Evolutionary conservation across 2,113 vertebrate species (phyloP), one percentile per base, ranked within the genome.

Genomic region (Opisthocomus hoazin): DNA sequence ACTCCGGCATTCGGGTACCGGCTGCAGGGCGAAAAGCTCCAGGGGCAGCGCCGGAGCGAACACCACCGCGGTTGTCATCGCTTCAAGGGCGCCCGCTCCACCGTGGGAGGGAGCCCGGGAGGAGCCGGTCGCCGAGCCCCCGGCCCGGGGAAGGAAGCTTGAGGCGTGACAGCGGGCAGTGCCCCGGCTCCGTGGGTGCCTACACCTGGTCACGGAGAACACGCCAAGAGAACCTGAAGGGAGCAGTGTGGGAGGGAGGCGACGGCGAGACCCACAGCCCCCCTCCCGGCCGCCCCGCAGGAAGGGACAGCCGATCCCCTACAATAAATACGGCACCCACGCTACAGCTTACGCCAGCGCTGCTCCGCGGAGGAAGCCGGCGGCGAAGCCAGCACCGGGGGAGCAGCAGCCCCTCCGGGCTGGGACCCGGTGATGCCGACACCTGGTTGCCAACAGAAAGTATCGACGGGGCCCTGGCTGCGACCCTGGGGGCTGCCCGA

Each of bases 401-500:
- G 37, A 54, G 58, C 78, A 21, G 36, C 90, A 71, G 73, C 60
- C 63, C 56, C 73, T 58, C 24, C 8, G 3, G 39, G 46, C 12
- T 30, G 60, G 51, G 26, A 66, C 70, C 85, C 6, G 61, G 64
- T 0, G 0, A 9, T 26, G 53, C 1, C 68, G 54, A 53, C 20
- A 18, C 0, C 0, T 8, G 19, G 50, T 3, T 48, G 60, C 68
- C 36, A 48, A 48, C 9, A 11, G 46, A 48, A 73, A 41, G 56
- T 79, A 68, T 4, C 2, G 0, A 9, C 11, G 6, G 32, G 56
- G 14, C 32, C 15, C 48, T 21, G 79, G 34, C 60, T 74, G 71
- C 4, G 0, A 7, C 32, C 60, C 66, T 1, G 0, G 14, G 30
- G 56, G 34, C 56, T 5, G 2, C 34, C 5, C 1, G 0, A 39